Evolutionary conservation across 2,797 vertebrate species (phyloP), one percentile per base, ranked within the genome.

Genomic region (Anableps anableps): DNA sequence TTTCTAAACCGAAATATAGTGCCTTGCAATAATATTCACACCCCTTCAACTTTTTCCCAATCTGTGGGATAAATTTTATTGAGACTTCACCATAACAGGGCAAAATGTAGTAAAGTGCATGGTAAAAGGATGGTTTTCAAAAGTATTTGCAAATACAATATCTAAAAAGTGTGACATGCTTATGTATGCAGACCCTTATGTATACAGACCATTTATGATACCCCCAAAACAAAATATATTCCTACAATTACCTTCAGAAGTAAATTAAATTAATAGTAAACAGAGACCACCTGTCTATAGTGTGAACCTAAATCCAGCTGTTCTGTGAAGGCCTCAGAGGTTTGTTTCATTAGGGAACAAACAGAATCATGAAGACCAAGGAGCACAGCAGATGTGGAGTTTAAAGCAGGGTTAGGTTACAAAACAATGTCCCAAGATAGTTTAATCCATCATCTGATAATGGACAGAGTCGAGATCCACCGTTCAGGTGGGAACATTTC

Each of bases 1-100:
- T 84, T 68, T 86, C 68, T 4, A 23, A 23, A 19, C 19, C 19
- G 14, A 10, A 38, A 38, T 41, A 66, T 41, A 38, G 8, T 66
- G 34, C 34, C 38, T 43, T 41, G 72, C 47, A 31, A 34, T 26
- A 21, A n/a, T 10, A 73, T 34, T 10, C 16, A 2, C 47, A 73
- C 4, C 71, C 10, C 19, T 14, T 73, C 1, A 38, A 41, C 38
- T 50, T 43, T 87, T 73, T 73, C 5, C 14, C 5, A 23, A 23
- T 14, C 14, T 51, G 48, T 34, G 29, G 19, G 29, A 17, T 8
- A 29, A 16, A 16, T 34, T 62, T 62, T 34, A 62, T 8, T 60
- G 55, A 29, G 6, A 4, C 11, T n/a, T 62, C 58, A 1, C 14
- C 5, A 8, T 2, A 60, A 7, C 1, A 7, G n/a, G 31, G 29